These are phyloP conservation scores for Ips nitidus DNA, from an alignment of 1,140 invertebrate genomes.

Conservation along the genomic window DNA sequence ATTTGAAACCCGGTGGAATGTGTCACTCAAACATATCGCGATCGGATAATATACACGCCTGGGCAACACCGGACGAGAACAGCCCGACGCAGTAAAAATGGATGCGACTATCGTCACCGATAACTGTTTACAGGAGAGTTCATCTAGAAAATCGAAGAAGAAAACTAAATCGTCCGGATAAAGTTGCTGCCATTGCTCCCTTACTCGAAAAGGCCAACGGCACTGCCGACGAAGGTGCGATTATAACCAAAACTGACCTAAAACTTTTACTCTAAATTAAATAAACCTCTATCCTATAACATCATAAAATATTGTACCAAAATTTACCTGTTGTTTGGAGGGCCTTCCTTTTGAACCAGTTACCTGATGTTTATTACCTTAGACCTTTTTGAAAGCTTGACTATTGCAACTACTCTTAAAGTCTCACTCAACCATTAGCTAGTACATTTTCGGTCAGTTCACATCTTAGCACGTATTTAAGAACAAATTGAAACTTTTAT, in stretches of 20 bases:
- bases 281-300: not conserved
- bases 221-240: conserved; percentile 53
- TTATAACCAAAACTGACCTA: conserved; percentile 14
- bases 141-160: conserved; percentile 55
- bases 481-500: too few species aligned
- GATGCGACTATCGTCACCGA: conserved; percentile 48
- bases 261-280: not conserved
- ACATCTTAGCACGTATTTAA: too few species aligned
- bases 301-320: too few species aligned
- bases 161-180: conserved; percentile 55
- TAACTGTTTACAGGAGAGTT: conserved; percentile 53
- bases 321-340: too few species aligned
- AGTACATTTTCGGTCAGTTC: too few species aligned
- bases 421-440: too few species aligned
- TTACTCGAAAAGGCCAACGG: conserved; percentile 49
- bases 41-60: conserved; percentile 47
- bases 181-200: conserved; percentile 49
- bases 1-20: conserved; percentile 46
- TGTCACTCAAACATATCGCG: conserved; percentile 47
- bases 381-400: too few species aligned
- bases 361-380: too few species aligned
- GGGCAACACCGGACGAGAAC: conserved; percentile 39
- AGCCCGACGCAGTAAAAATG: conserved; percentile 55
- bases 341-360: too few species aligned
- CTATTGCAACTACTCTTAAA: too few species aligned